Evolutionary conservation across 2,888 invertebrate genomes (phyloP).

Genomic region (Mycalesis mineus): DNA sequence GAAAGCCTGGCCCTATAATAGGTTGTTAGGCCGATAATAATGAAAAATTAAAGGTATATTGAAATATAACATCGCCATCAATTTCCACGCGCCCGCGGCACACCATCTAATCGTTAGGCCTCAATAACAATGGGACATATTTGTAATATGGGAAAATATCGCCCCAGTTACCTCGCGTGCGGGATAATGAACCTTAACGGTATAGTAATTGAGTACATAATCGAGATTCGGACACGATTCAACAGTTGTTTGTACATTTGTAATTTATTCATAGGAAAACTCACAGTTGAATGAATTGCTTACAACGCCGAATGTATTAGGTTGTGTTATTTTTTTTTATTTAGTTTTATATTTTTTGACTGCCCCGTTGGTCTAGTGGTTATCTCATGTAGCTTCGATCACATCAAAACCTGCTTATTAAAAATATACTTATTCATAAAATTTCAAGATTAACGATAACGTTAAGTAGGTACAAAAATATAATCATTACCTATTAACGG

Average conservation of each 20-base stretch:
- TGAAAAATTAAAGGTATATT: background rate
- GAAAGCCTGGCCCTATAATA: too few relatives aligned
- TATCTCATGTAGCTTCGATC: too few relatives aligned
- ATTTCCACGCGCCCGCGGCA: constrained; percentile 6
- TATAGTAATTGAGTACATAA: constrained; percentile 14
- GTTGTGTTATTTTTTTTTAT: background rate
- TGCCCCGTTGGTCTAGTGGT: too few relatives aligned
- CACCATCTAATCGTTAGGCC: constrained; percentile 3
- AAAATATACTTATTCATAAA: too few relatives aligned
- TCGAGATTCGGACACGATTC: constrained; percentile 11
- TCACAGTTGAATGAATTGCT: constrained; percentile 51
- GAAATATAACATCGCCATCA: background rate
- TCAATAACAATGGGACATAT: constrained; percentile 17
- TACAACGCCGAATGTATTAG: constrained; percentile 10
- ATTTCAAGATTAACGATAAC: too few relatives aligned
- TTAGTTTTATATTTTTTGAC: too few relatives aligned
- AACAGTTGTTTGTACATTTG: constrained; percentile 28
- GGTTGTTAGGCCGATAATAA: too few relatives aligned
- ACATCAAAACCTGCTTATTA: too few relatives aligned
- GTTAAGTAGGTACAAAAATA: too few relatives aligned
- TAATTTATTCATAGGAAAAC: constrained; percentile 56
- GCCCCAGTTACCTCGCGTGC: background rate
- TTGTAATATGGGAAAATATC: constrained; percentile 11
- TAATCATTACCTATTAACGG: too few relatives aligned
- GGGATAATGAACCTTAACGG: constrained; percentile 5